Conservation (phyloP, 2,888 invertebrate species). For the Steinernema carpocapsae region DNA sequence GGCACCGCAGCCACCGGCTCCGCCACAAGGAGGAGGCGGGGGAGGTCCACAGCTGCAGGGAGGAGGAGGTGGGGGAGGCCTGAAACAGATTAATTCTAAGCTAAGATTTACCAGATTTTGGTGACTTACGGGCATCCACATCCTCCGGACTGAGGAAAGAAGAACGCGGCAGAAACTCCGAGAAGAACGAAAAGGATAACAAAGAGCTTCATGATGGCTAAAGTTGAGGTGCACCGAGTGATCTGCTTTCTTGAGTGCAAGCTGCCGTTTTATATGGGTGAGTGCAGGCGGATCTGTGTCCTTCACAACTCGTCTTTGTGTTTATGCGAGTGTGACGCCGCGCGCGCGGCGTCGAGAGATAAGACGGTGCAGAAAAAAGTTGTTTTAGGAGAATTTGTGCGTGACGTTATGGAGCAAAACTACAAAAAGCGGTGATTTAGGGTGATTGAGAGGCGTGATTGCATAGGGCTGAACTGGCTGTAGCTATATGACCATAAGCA, state of each 20-base stretch:
- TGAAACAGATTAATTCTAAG: no score
- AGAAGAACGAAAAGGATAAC: conserved; percentile 1
- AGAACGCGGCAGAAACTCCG: conserved; percentile 18
- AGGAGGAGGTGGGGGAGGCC: background rate
- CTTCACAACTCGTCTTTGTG: no score
- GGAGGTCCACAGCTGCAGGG: conserved; percentile 26
- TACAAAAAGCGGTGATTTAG: no score
- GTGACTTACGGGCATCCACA: conserved; percentile 38
- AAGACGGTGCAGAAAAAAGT: background rate
- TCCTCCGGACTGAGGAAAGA: conserved; percentile 21
- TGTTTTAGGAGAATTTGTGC: no score
- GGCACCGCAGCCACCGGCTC: background rate
- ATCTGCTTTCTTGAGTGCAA: background rate
- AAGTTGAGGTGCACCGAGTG: background rate
- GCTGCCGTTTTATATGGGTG: no score
- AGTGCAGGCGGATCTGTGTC: no score
- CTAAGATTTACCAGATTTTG: background rate
- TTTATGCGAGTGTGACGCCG: no score
- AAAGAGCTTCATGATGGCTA: background rate
- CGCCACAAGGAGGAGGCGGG: conserved; percentile 3
- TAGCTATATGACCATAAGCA: no score
- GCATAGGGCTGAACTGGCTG: no score
- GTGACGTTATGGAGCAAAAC: no score
- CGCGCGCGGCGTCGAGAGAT: background rate
- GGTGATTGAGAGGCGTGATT: no score